Base-by-base conservation (phyloP, 2,797 vertebrate species). In the Sardinella longiceps region DNA sequence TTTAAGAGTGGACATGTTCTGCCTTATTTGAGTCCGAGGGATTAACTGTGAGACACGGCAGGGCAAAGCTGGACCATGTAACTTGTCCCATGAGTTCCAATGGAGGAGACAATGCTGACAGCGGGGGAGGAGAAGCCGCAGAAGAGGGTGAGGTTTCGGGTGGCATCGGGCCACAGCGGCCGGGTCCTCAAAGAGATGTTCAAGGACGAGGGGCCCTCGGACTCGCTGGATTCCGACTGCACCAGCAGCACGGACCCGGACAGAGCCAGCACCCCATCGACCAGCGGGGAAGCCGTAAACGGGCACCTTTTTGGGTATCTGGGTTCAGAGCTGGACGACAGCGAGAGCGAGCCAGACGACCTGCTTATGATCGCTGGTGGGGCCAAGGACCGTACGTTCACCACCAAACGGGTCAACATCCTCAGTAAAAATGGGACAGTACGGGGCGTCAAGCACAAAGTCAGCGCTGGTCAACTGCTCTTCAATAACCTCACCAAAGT, bases 361-460 rank as follows among this genome's bases (percentile, higher is more conserved):
- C 87, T 98, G 93, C 95, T 99, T 58, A 85, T 96, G 87, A 94
- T 97, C 1, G 96, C 96, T 0, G 96, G 97, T 85, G 96, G 96
- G 81, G 90, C 96, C 66, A 97, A 96, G 63, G 96, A 97, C 92
- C 95, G 94, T 89, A 91, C 92, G 5, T 97, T 98, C 92, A 96
- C 95, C 82, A 96, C 95, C 80, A 98, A 97, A 90, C 92, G 97
- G 90, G 95, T 99, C 93, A 98, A 99, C 92, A 99, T 99, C 89
- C 94, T 99, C 86, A 99, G 98, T 92, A 99, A 98, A 93, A 99
- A 99, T 0, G 98, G 98, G 74, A 99, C 98, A 1, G 96, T 99
- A 60, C 95, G 98, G 88, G 98, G 98, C 46, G 97, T 99, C 89
- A 99, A 98, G 90, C 96, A 99, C 90, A 99, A 99, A 97, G 98